Evolutionary conservation across 2,797 vertebrate genomes (phyloP), one percentile per base, ranked within the genome.

Genomic region (Acanthis flammea): DNA sequence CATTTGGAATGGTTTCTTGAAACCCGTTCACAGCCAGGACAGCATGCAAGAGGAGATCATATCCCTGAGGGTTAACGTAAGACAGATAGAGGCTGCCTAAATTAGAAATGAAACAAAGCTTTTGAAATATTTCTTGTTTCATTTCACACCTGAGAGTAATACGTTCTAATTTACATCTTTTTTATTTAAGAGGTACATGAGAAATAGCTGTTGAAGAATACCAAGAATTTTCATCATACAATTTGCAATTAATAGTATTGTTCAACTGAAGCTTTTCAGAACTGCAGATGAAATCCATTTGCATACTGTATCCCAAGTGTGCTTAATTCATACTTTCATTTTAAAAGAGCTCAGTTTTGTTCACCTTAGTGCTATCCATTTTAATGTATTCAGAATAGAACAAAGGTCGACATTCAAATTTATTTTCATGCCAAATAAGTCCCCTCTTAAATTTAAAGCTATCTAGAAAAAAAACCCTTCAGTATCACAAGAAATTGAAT

Each of bases 201-300:
- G 67, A 97, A 97, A 90, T 94, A 91, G 92, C 71, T 96, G 85
- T 89, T 97, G 90, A 95, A 85, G 73, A 68, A 92, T 70, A 92
- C 79, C 30, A 63, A 86, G 89, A 90, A 84, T 88, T 92, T 91
- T 90, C 89, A 94, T 86, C 63, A 44, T 79, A 94, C 81, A 86
- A 94, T 95, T 84, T 94, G 85, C 85, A 91, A 94, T 81, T 92
- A 92, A 96, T 89, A 94, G 87, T 88, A 95, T 42, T 83, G 68
- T 93, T 67, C 94, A 93, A 61, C 8, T 41, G 60, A 95, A 76
- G 92, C 70, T 94, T 96, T 94, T 90, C 79, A 95, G 90, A 83
- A 84, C 74, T 94, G 86, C 82, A 96, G 89, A 95, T 89, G 37
- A 96, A 94, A 95, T 65, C 33, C 35, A 96, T 95, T 96, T 94